Conservation (phyloP, 2,113 vertebrate genomes). For the Seriola rivoliana region DNA sequence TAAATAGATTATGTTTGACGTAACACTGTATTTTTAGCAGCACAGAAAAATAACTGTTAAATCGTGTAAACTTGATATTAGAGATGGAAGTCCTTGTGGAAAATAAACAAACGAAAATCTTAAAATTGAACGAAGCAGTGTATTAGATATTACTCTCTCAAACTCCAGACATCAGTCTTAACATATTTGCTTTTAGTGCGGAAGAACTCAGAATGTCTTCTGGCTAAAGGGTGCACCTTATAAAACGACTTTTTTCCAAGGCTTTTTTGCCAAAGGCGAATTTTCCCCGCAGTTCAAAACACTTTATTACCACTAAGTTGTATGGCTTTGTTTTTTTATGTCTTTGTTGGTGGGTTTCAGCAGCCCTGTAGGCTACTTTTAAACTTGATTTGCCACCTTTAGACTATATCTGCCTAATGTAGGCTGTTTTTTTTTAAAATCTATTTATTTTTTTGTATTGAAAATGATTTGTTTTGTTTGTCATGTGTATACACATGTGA, state of each 20-base stretch:
- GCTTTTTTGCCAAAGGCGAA: conserved; percentile 59
- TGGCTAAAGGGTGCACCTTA: conserved; percentile 41
- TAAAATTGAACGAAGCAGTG: background rate
- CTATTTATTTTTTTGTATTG: background rate
- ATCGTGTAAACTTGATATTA: background rate
- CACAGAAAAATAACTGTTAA: background rate
- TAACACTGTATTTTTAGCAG: background rate
- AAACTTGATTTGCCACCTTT: conserved; percentile 48
- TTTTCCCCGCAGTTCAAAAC: conserved; percentile 45
- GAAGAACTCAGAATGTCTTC: conserved; percentile 26
- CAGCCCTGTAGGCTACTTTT: conserved; percentile 4
- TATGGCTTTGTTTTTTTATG: conserved; percentile 51
- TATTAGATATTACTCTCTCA: background rate
- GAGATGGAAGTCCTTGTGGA: background rate
- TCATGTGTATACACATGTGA: no score
- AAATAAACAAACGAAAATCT: background rate
- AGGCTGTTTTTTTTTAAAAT: background rate
- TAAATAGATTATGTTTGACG: background rate
- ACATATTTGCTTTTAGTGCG: conserved; percentile 37
- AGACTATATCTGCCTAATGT: background rate
- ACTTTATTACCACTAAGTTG: conserved; percentile 53
- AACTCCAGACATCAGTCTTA: conserved; percentile 1
- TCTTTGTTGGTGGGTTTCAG: conserved; percentile 44
- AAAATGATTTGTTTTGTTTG: background rate
- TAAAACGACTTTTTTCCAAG: conserved; percentile 42